Base-by-base conservation (phyloP, 2,797 vertebrate genomes). In the Clarias platycephalus region DNA sequence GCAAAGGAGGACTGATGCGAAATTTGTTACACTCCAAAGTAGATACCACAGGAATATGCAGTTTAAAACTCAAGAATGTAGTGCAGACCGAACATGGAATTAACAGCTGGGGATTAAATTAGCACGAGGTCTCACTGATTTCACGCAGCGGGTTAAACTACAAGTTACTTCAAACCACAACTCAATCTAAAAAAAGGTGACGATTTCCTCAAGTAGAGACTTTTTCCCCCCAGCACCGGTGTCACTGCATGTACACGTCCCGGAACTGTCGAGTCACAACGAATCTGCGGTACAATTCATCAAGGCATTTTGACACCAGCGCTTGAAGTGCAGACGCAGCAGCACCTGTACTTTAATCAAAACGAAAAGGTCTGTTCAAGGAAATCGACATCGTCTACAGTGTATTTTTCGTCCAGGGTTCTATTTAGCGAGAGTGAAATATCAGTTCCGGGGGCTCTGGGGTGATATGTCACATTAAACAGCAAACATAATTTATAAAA, bases 241-340 rank as follows among this genome's bases (percentile, higher is more conserved):
- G 60, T 63, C 76, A 9, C 57, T 63, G 10, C 16, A 60, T 5
- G 62, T 66, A 16, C 40, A 31, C 16, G 49, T 44, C 12, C 40
- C 53, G 78, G 37, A 80, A 9, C 9, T 24, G 13, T 40, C 58
- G 40, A 62, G 60, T 44, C 58, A 12, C 63, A 44, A 80, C 24
- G 18, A 7, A 64, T 66, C 12, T 53, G 22, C 28, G 13, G 37
- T 10, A 10, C 40, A 53, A 66, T 66, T 66, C 13, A 28, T 80
- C 58, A 60, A 37, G 9, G 1, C 55, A 28, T 13, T 77, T 37
- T 22, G 12, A 34, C 74, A 58, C 53, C 55, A 16, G 44, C 2
- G 44, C 49, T 75, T 28, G 49, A 75, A 76, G 31, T 60, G 28
- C 75, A 37, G 57, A 24, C 76, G 15, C 76, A 40, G 76, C 55